phyloP scores from a whole-genome alignment of 2,888 invertebrate genomes.

The Empis stercorea region DNA sequence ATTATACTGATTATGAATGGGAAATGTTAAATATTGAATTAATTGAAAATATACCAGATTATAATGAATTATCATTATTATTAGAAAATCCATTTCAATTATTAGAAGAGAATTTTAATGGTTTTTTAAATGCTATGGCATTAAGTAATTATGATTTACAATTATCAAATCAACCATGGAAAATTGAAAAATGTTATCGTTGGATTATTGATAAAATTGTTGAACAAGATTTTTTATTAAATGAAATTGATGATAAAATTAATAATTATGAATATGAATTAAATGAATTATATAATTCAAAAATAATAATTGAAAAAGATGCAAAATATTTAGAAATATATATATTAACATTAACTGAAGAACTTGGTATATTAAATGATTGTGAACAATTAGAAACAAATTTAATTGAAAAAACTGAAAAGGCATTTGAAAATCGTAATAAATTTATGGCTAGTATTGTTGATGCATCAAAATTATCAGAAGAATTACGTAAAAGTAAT shows the following conservation, averaged over 20 bases:
- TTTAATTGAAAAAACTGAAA: slow-evolving; percentile 46
- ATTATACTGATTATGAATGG: background rate
- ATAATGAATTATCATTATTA: background rate
- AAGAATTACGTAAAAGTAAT: slow-evolving; percentile 37
- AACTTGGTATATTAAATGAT: slow-evolving; percentile 57
- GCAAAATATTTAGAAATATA: slow-evolving; percentile 48
- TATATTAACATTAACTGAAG: slow-evolving; percentile 56
- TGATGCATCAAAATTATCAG: slow-evolving; percentile 41
- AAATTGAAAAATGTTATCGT: slow-evolving; percentile 20
- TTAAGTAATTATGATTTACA: no score
- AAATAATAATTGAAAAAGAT: slow-evolving; percentile 45
- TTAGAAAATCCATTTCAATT: background rate
- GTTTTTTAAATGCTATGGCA: background rate
- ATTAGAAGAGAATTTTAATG: background rate
- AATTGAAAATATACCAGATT: slow-evolving; percentile 1
- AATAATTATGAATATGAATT: slow-evolving; percentile 53
- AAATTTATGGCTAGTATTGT: slow-evolving; percentile 41
- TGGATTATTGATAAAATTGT: slow-evolving; percentile 39
- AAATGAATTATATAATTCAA: slow-evolving; percentile 40
- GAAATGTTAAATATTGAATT: background rate
- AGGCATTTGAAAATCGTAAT: slow-evolving; percentile 41
- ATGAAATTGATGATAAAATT: slow-evolving; percentile 44
- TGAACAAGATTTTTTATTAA: slow-evolving; percentile 52
- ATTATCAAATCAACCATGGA: slow-evolving; percentile 12
- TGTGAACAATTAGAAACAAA: slow-evolving; percentile 58